A percentile compares a stretch with the other conserved stretches of the same genome.
These are phyloP conservation scores for Trachemys scripta DNA, from an alignment of 2,113 vertebrate species.

Conservation along the genomic window DNA sequence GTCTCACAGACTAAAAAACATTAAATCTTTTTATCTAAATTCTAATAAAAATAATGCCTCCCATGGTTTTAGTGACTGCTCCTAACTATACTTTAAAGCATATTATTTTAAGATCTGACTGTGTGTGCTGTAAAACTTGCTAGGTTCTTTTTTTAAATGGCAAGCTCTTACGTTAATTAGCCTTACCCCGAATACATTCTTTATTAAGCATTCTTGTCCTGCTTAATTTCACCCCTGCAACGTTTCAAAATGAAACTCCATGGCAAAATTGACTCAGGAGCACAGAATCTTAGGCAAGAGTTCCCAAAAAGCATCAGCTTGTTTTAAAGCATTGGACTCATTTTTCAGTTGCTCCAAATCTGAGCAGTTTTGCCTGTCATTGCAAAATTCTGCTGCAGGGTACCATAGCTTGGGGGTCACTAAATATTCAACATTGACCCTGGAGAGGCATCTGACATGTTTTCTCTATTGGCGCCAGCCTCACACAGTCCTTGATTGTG, in stretches of 20 bases:
- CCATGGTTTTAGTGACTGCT: constrained; percentile 68
- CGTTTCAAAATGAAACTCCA: background rate
- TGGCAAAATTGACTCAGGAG: background rate
- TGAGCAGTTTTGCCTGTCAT: background rate
- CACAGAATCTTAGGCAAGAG: background rate
- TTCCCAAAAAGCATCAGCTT: background rate
- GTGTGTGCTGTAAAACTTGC: background rate
- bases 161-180: constrained; percentile 26
- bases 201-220: background rate
- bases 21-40: constrained; percentile 79
- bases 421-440: background rate
- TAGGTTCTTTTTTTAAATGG: background rate
- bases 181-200: background rate
- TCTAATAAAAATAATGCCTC: constrained; percentile 81
- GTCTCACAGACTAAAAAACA: constrained; percentile 67
- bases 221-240: background rate
- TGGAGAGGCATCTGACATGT: background rate
- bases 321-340: background rate
- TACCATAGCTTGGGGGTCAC: background rate
- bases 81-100: constrained; percentile 56
- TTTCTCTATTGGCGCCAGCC: background rate
- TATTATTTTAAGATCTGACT: constrained; percentile 64
- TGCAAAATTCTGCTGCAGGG: background rate
- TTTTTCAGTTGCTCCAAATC: background rate
- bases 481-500: background rate